Evolutionary conservation across 2,113 vertebrate genomes (phyloP).

Genomic region (Aegotheles bennettii): DNA sequence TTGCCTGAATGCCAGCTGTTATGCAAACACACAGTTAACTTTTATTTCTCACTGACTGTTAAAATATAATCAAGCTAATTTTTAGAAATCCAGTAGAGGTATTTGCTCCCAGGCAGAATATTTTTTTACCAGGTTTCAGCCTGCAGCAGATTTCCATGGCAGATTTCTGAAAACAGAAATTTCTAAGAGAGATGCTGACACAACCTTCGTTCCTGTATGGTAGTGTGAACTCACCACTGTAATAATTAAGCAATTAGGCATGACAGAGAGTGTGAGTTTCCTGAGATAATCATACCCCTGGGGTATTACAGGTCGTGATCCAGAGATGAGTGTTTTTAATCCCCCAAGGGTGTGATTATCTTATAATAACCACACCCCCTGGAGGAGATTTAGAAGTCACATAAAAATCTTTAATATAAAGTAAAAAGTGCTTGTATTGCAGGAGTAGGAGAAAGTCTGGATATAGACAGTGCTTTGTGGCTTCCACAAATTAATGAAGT

Average conservation of each 20-base stretch:
- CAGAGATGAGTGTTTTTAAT: constrained; percentile 77
- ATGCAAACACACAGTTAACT: neutral
- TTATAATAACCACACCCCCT: constrained; percentile 72
- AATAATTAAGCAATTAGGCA: constrained; percentile 81
- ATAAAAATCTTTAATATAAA: constrained; percentile 58
- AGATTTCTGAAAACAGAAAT: constrained; percentile 49
- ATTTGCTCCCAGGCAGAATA: neutral
- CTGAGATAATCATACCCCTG: constrained; percentile 75
- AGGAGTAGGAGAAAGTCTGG: constrained; percentile 27
- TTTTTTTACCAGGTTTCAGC: neutral
- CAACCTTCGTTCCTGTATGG: constrained; percentile 30
- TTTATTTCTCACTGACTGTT: neutral
- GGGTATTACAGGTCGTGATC: constrained; percentile 71
- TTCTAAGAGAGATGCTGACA: constrained; percentile 67
- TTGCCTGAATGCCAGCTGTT: neutral
- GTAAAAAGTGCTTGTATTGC: constrained; percentile 64
- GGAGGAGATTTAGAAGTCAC: constrained; percentile 64
- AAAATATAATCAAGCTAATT: constrained; percentile 25
- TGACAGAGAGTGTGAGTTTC: constrained; percentile 71
- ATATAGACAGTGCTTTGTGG: neutral
- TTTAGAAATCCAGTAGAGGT: neutral
- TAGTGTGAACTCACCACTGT: constrained; percentile 55
- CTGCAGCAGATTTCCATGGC: constrained; percentile 1
- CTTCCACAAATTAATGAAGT: constrained; percentile 57
- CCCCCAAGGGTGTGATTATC: constrained; percentile 74